Base-by-base conservation (phyloP, 2,888 invertebrate species). In the Agrenia bidenticulata region DNA sequence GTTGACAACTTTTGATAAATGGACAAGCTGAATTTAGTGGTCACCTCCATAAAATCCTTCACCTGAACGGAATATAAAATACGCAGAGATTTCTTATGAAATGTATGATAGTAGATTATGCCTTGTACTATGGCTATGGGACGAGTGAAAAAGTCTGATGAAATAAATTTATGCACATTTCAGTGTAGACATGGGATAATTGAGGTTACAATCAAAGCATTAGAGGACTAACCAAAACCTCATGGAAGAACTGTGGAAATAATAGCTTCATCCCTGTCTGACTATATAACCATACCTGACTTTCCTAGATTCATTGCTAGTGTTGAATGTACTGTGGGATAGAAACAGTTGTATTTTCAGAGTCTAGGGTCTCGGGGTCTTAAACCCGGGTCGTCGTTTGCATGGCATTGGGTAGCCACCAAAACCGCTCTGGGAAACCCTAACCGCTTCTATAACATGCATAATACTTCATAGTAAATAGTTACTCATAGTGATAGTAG, bases 391-490 rank as follows among this genome's bases (percentile, higher is more conserved):
- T 55, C 49, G 64, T 65, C 67, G 66, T 70, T 70, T 66, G 66
- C 63, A 69, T 69, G 72, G 67, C 67, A 68, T 64, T 68, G 70
- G 72, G 62, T 63, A 66, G 67, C 72, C 72, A 64, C 72, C 63
- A 70, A 73, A 68, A 70, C 68, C 70, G 63, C 68, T 70, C 60
- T 70, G 68, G 72, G 70, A 62, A 72, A 72, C 71, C 71, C 61
- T 64, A 32, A 62, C 67, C 64, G n/a, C 56, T 57, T 41, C 32
- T 32, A 32, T 32, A 32, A 32, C 32, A 4, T 32, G 32, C 5
- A 32, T 32, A 32, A 32, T 32, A 32, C 32, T 32, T 32, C 32
- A 32, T 32, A 32, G 32, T 32, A 32, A 32, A 32, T 32, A 32
- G 32, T 32, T 7, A n/a, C n/a, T n/a, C n/a, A n/a, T n/a, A n/a